Conservation (phyloP, 2,113 vertebrate genomes). For the Hypomesus transpacificus region DNA sequence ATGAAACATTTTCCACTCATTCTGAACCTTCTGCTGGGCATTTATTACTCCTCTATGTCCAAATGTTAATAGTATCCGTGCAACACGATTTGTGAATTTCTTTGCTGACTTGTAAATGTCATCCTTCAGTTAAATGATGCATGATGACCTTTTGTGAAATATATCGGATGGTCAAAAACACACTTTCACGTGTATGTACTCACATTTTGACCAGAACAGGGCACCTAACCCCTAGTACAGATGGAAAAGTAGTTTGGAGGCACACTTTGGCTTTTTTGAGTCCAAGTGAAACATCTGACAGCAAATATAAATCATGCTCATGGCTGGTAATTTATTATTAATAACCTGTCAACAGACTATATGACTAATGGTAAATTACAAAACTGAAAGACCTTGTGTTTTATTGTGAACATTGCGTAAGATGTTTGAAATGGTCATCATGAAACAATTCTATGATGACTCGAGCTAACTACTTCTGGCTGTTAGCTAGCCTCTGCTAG, state of each 20-base stretch:
- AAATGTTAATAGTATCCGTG: not conserved
- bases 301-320: not conserved
- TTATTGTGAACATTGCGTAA: too few species aligned
- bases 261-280: not conserved
- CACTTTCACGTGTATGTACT: not conserved
- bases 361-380: too few species aligned
- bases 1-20: too few species aligned
- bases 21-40: not conserved
- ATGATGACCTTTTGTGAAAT: not conserved
- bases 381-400: too few species aligned
- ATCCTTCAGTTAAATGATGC: constrained; percentile 1
- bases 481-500: not conserved
- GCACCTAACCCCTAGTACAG: not conserved
- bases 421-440: too few species aligned
- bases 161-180: not conserved
- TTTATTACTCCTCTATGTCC: not conserved
- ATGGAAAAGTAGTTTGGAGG: not conserved
- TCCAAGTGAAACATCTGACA: not conserved
- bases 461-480: too few species aligned
- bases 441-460: too few species aligned
- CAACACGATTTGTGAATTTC: not conserved
- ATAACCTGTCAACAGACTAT: too few species aligned
- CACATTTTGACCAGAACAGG: not conserved
- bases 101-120: constrained; percentile 4
- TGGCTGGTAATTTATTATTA: too few species aligned